Percentiles rank a stretch among this genome's conserved stretches.
Conservation (phyloP, 2,888 invertebrate genomes). For the Cantharis lateralis region DNA sequence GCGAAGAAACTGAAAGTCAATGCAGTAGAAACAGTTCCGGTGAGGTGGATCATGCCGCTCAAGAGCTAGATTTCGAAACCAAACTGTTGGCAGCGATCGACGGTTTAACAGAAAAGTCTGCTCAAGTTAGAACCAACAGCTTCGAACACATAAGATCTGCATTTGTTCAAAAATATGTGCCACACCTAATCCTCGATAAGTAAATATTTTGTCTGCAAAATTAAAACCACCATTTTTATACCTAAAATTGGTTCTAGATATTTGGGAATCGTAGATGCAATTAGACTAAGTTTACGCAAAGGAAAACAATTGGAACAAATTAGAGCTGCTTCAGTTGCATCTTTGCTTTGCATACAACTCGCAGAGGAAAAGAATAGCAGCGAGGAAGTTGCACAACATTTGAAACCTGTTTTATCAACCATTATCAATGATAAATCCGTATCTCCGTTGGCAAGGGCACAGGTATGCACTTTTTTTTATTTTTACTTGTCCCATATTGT, state of each 20-base stretch:
- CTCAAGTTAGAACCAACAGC: conserved; percentile 77
- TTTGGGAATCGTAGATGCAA: conserved; percentile 79
- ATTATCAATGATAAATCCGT: conserved; percentile 77
- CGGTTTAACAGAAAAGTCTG: conserved; percentile 85
- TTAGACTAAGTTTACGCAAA: conserved; percentile 80
- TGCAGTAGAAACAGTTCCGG: conserved; percentile 58
- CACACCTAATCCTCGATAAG: conserved; percentile 76
- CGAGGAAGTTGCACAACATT: conserved; percentile 71
- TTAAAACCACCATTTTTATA: neutral
- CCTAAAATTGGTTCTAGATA: conserved; percentile 51
- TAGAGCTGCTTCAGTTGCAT: conserved; percentile 80
- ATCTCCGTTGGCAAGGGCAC: conserved; percentile 75
- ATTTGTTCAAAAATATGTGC: conserved; percentile 78
- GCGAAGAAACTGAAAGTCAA: conserved; percentile 76
- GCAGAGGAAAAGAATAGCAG: conserved; percentile 64
- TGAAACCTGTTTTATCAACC: conserved; percentile 74
- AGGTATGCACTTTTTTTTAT: conserved; percentile 59
- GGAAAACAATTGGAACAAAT: conserved; percentile 83
- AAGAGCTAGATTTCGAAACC: conserved; percentile 82
- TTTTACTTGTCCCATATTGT: neutral
- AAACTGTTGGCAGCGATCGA: conserved; percentile 87
- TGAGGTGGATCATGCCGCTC: conserved; percentile 62
- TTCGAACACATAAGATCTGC: conserved; percentile 74
- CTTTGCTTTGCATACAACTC: conserved; percentile 82
- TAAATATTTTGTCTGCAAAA: conserved; percentile 43